Evolutionary conservation across 2,888 invertebrate species (phyloP), one percentile per base, ranked within the genome.

Genomic region (Chrysolina oricalcia): DNA sequence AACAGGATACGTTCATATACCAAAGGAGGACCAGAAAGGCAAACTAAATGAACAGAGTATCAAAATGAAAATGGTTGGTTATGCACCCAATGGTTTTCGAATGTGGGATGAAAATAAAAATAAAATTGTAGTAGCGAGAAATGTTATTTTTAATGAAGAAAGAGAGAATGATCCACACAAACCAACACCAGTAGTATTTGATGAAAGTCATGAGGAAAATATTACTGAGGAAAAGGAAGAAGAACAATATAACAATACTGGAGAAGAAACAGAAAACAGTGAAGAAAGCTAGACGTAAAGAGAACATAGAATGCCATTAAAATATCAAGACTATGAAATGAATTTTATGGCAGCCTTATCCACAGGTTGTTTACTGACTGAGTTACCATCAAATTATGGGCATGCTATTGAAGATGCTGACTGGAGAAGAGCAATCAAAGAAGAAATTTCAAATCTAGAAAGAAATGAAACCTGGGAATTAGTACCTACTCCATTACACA

Each of bases 1-100:
- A 64, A 68, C 64, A 27, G 85, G 75, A 6, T 83, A 84, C 83
- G 82, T 82, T 9, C 83, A 85, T 68, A 73, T 85, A 27, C 84
- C 84, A 5, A 85, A 86, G 73, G 81, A 82, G 70, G 85, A 81
- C 70, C 73, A 84, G 50, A 59, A 71, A 59, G 19, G 23, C n/a
- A 76, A 79, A 70, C 50, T 79, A 4, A 73, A 78, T 43, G 2
- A 63, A 43, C 48, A 11, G n/a, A 75, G 75, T 70, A 27, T 71
- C 50, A 76, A 76, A 64, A 27, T 73, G 43, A 68, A 68, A 27
- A 64, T 79, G 70, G 35, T 76, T 43, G 80, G 78, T 10, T 78
- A 80, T 67, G 46, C 69, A 27, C 46, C 66, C 10, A 80, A 80
- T 72, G 78, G 78, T 43, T 80, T 76, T 46, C 62, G 76, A 41